Evolutionary conservation across 1,140 invertebrate species (phyloP).

Genomic region (Hypothenemus hampei): DNA sequence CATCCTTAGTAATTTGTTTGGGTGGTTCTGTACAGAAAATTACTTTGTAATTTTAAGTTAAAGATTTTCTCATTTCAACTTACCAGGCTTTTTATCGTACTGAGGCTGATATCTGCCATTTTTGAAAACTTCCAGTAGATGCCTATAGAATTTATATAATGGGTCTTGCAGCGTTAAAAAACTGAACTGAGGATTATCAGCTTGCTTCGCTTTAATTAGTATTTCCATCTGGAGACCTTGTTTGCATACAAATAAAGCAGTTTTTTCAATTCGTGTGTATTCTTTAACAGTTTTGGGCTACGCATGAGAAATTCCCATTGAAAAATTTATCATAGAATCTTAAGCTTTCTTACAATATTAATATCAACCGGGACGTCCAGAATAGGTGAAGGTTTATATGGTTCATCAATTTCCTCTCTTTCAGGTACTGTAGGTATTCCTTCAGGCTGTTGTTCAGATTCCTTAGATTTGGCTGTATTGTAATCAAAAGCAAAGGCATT

Average conservation of each 20-base stretch:
- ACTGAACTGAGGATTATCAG: constrained; percentile 87
- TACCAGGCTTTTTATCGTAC: constrained; percentile 33
- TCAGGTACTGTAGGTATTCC: constrained; percentile 34
- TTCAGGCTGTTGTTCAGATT: constrained; percentile 26
- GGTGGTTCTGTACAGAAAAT: constrained; percentile 6
- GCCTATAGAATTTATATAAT: constrained; percentile 88
- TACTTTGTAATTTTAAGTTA: too few species aligned
- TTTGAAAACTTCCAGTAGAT: constrained; percentile 76
- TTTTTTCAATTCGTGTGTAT: constrained; percentile 94
- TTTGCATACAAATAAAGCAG: constrained; percentile 85
- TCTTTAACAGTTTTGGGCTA: constrained; percentile 90
- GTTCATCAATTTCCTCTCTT: constrained; percentile 62
- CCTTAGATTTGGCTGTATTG: constrained; percentile 51
- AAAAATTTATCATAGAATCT: constrained; percentile 33
- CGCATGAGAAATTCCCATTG: constrained; percentile 30
- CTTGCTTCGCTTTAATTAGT: constrained; percentile 93
- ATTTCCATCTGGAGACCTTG: constrained; percentile 99
- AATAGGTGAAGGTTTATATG: constrained; percentile 63
- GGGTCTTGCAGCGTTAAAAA: constrained; percentile 84
- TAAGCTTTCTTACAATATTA: constrained; percentile 55
- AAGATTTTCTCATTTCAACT: neutral
- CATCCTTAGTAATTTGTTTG: neutral
- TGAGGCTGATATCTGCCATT: constrained; percentile 61
- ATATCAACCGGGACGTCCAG: constrained; percentile 70
- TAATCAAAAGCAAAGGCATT: constrained; percentile 64